Base-by-base conservation (phyloP, 2,888 invertebrate species). In the Dascillus cervinus region DNA sequence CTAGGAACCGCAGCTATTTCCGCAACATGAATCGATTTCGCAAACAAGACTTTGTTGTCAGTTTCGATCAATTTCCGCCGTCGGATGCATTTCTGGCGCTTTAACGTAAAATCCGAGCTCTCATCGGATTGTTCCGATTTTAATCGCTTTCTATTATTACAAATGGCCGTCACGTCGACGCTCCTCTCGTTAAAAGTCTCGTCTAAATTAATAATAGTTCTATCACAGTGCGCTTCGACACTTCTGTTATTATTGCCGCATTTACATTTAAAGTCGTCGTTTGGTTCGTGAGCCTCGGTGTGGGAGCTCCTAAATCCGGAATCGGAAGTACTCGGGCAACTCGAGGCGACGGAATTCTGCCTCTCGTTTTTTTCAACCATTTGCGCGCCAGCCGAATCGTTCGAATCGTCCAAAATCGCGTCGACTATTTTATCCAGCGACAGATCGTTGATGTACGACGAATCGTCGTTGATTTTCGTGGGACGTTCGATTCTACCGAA, bases 381-480 rank as follows among this genome's bases (percentile, higher is more conserved):
- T 26, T 46, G 43, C 8, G 34, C 29, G 28, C 50, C 44, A 23
- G 70, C 71, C 0, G 68, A 62, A 29, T 69, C 68, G 49, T 69
- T 68, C 1, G 73, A 72, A 39, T 71, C 73, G 43, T 76, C 75
- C 39, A 77, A 66, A 31, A 77, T 73, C 36, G 73, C 76, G 50
- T 76, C 73, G 22, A 77, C 76, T 62, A 77, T 71, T 58, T 65
- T 69, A 50, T 77, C 75, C 23, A 77, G 56, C 57, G 73, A 56
- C 65, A 64, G 60, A 65, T 74, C 42, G 65, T 72, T 62, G 64
- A 73, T 64, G 46, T 68, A 69, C 3, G 70, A 70, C 0, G 70
- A 65, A 40, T 73, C 66, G 34, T 68, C 65, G 4, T 50, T 53
- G 29, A 56, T 60, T 30, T 53, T 44, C 9, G 26, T 65, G 59